Percentiles rank a stretch among this genome's conserved stretches.
Evolutionary conservation across 2,888 invertebrate genomes (phyloP).

Genomic region (Lucinisca nassula): DNA sequence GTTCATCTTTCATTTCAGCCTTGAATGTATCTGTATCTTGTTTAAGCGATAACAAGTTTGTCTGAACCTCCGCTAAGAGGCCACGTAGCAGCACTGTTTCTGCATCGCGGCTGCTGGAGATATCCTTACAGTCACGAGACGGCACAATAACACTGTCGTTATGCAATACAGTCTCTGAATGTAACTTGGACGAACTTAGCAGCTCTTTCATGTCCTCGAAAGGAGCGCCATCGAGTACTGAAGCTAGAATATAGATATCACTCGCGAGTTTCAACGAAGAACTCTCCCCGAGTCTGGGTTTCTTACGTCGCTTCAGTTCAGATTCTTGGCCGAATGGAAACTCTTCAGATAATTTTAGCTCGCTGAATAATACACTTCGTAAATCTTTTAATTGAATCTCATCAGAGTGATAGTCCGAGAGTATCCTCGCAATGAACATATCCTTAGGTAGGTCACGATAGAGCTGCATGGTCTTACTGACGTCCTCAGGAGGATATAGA

Average conservation of each 20-base stretch:
- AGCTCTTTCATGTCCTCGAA: background rate
- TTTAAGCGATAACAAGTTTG: too few relatives aligned
- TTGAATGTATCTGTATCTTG: too few relatives aligned
- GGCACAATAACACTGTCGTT: too few relatives aligned
- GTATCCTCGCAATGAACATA: background rate
- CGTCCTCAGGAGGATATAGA: too few relatives aligned
- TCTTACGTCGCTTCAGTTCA: constrained; percentile 1
- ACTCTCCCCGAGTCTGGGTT: background rate
- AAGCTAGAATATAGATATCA: background rate
- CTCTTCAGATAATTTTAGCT: background rate
- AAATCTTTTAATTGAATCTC: background rate
- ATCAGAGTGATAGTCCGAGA: background rate
- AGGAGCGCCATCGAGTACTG: background rate
- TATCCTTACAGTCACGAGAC: too few relatives aligned
- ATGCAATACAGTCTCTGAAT: too few relatives aligned
- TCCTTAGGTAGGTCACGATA: too few relatives aligned
- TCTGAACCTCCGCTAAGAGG: too few relatives aligned
- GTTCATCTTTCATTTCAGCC: too few relatives aligned
- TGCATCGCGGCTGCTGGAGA: too few relatives aligned
- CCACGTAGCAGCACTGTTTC: too few relatives aligned
- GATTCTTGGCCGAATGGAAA: background rate
- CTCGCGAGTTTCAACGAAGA: background rate
- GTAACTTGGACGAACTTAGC: background rate
- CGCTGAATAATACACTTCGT: background rate
- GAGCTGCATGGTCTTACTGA: too few relatives aligned